Evolutionary conservation across 2,888 invertebrate genomes (phyloP).

Genomic region (Lysandra coridon): DNA sequence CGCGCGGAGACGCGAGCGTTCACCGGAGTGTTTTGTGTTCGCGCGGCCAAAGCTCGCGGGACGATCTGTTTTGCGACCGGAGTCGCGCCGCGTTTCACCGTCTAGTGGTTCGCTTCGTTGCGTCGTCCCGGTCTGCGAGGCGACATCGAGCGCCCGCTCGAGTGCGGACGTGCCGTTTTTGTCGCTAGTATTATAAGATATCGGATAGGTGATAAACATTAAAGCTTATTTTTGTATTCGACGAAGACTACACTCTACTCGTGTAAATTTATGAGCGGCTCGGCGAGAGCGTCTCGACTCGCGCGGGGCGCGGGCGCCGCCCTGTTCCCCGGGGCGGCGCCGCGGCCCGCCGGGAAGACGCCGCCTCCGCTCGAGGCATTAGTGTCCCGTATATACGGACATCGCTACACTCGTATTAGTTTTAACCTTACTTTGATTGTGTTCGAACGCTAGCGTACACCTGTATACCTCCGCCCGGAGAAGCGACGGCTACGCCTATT

Average conservation of each 20-base stretch:
- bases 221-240: slow-evolving; percentile 80
- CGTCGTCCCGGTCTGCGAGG: slow-evolving; percentile 58
- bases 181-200: slow-evolving; percentile 75
- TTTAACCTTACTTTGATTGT: slow-evolving; percentile 60
- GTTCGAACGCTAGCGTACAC: slow-evolving; percentile 67
- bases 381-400: slow-evolving; percentile 46
- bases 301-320: slow-evolving; percentile 65
- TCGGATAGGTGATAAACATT: slow-evolving; percentile 76
- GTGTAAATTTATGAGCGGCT: slow-evolving; percentile 63
- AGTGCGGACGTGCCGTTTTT: slow-evolving; percentile 69
- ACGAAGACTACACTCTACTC: slow-evolving; percentile 71
- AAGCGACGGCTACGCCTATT: slow-evolving; percentile 77
- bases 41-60: slow-evolving; percentile 75
- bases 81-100: slow-evolving; percentile 63
- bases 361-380: slow-evolving; percentile 48
- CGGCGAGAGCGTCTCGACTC: slow-evolving; percentile 39
- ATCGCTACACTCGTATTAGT: slow-evolving; percentile 49
- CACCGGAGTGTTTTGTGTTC: slow-evolving; percentile 72
- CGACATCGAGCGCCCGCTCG: slow-evolving; percentile 59
- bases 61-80: slow-evolving; percentile 75
- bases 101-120: slow-evolving; percentile 57
- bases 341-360: slow-evolving; percentile 42
- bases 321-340: slow-evolving; percentile 71
- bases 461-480: slow-evolving; percentile 66
- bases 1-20: slow-evolving; percentile 66